Evolutionary conservation across 2,888 invertebrate genomes (phyloP).

Genomic region (Mylabris sibirica): DNA sequence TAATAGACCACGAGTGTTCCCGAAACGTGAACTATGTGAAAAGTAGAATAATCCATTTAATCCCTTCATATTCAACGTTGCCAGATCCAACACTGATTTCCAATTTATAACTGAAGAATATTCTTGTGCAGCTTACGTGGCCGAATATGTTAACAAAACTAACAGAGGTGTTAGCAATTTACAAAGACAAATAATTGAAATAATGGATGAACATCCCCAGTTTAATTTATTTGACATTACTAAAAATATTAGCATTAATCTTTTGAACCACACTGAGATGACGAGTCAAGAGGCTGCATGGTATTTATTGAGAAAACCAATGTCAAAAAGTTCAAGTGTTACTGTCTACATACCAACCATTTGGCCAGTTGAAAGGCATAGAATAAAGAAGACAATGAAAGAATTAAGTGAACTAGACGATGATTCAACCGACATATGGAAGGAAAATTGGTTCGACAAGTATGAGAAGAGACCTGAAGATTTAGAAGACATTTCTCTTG

Average conservation of each 20-base stretch:
- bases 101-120: constrained; percentile 58
- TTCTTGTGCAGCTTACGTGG: constrained; percentile 57
- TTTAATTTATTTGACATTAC: constrained; percentile 48
- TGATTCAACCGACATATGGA: constrained; percentile 58
- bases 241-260: constrained; percentile 47
- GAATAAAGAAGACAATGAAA: constrained; percentile 51
- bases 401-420: constrained; percentile 46
- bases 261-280: constrained; percentile 54
- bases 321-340: constrained; percentile 51
- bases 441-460: constrained; percentile 57
- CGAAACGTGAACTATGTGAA: constrained; percentile 51
- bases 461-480: constrained; percentile 57
- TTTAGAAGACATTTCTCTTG: constrained; percentile 51
- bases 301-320: constrained; percentile 59
- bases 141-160: constrained; percentile 58
- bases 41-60: constrained; percentile 58
- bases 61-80: constrained; percentile 51
- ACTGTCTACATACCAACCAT: constrained; percentile 55
- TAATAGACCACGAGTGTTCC: constrained; percentile 52
- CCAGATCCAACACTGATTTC: constrained; percentile 56
- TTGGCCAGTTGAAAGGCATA: constrained; percentile 56
- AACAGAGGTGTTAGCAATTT: constrained; percentile 55
- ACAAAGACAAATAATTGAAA: constrained; percentile 49
- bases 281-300: constrained; percentile 60
- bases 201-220: constrained; percentile 53